These are phyloP conservation scores for Odontophorus gujanensis DNA, from an alignment of 2,113 vertebrate species.

Conservation along the genomic window DNA sequence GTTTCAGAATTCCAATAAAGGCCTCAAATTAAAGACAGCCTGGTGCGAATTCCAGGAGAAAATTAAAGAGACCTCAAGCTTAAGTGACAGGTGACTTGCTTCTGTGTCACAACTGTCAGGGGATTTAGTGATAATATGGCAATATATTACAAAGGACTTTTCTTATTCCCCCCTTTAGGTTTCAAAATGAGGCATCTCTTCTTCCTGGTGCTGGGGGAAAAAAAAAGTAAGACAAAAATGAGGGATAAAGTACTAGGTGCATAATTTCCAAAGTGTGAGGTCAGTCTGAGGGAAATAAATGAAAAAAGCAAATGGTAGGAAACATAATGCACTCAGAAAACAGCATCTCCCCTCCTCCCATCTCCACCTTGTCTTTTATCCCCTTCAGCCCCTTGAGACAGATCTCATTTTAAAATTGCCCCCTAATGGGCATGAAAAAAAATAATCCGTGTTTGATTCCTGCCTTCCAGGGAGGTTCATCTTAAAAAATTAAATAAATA, in stretches of 20 bases:
- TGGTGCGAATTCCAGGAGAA: conserved; percentile 95
- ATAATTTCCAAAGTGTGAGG: conserved; percentile 69
- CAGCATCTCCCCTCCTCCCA: conserved; percentile 43
- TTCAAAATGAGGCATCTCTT: conserved; percentile 84
- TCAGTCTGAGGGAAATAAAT: conserved; percentile 71
- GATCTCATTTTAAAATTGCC: conserved; percentile 67
- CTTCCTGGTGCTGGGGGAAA: conserved; percentile 57
- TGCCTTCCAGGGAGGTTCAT: conserved; percentile 59
- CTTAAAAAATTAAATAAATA: background rate
- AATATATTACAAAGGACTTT: conserved; percentile 90
- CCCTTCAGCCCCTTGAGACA: conserved; percentile 50
- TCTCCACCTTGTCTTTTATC: conserved; percentile 39
- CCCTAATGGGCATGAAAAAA: conserved; percentile 64
- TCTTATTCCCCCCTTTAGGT: conserved; percentile 82
- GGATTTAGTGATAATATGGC: conserved; percentile 90
- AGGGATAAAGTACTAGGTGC: conserved; percentile 66
- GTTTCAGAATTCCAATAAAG: conserved; percentile 91
- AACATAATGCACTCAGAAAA: conserved; percentile 55
- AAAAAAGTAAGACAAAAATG: conserved; percentile 47
- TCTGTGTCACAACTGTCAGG: conserved; percentile 88
- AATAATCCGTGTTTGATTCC: background rate
- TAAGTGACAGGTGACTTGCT: conserved; percentile 90
- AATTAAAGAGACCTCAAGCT: conserved; percentile 98
- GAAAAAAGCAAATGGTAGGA: conserved; percentile 65
- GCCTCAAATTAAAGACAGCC: conserved; percentile 91